Evolutionary conservation across 2,888 invertebrate genomes (phyloP).

Genomic region (Ceramica pisi): DNA sequence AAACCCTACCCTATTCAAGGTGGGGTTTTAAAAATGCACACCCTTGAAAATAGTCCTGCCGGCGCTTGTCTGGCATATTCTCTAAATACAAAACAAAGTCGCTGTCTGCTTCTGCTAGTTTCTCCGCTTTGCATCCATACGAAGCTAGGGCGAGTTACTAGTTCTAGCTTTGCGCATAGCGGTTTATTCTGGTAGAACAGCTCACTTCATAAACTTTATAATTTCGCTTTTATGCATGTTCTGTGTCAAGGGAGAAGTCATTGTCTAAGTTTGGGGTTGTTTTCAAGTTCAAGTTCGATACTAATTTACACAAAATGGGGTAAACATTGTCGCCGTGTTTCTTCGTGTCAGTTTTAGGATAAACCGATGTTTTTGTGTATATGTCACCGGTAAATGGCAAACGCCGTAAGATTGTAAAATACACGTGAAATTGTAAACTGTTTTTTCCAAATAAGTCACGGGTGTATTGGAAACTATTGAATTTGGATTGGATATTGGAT

Average conservation of each 20-base stretch:
- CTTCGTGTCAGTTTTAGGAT: neutral
- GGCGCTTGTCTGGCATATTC: too few species aligned
- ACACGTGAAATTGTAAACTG: too few species aligned
- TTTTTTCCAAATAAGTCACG: too few species aligned
- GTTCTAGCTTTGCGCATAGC: neutral
- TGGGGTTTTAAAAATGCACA: too few species aligned
- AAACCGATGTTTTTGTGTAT: neutral
- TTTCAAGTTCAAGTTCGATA: conserved; percentile 58
- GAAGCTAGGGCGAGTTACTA: neutral
- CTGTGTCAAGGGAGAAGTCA: conserved; percentile 40
- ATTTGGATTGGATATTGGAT: too few species aligned
- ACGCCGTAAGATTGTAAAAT: too few species aligned
- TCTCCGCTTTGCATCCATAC: neutral
- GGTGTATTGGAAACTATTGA: too few species aligned
- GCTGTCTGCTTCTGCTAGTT: too few species aligned
- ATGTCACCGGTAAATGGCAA: too few species aligned
- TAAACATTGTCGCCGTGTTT: conserved; percentile 52
- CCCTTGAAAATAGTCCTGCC: too few species aligned
- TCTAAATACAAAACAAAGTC: too few species aligned
- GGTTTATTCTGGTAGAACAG: neutral
- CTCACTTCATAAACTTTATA: conserved; percentile 11
- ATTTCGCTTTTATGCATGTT: neutral
- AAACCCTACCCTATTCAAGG: too few species aligned
- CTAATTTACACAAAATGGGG: conserved; percentile 54
- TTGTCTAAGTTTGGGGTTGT: conserved; percentile 51